These are phyloP conservation scores for Tinamus guttatus DNA, from an alignment of 2,113 vertebrate genomes.

Conservation along the genomic window DNA sequence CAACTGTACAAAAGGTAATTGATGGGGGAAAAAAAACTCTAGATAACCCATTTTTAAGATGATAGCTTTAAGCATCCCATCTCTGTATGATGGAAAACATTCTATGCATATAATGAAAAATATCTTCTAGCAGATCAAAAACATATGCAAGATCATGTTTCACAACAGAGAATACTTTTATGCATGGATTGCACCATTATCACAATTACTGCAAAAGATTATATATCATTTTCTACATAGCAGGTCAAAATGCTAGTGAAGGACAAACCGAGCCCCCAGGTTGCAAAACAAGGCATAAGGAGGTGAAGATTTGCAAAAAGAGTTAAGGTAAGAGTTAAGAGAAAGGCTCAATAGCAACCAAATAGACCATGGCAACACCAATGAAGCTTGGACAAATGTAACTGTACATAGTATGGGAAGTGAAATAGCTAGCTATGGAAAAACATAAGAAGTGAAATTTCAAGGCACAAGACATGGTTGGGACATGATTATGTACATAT, in stretches of 20 bases:
- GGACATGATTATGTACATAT: neutral
- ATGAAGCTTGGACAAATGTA: neutral
- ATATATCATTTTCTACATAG: fast-evolving
- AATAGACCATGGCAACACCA: neutral
- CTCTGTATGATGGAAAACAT: neutral
- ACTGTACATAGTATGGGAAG: neutral
- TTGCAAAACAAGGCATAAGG: neutral
- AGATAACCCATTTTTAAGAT: neutral
- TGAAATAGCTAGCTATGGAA: neutral
- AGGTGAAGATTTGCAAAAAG: neutral
- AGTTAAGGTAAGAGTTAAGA: neutral
- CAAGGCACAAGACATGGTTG: neutral
- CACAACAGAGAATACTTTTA: neutral
- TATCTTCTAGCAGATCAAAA: neutral
- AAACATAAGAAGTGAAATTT: neutral
- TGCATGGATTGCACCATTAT: neutral
- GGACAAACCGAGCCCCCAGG: neutral
- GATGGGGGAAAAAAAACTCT: neutral
- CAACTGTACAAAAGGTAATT: neutral
- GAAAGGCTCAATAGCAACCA: neutral
- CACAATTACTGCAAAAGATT: neutral
- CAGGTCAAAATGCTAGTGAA: neutral
- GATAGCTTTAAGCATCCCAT: too few species aligned
- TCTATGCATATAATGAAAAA: neutral
- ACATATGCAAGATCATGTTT: neutral